phyloP scores from a whole-genome alignment of 2,113 vertebrate species.

The Nycticorax nycticorax region DNA sequence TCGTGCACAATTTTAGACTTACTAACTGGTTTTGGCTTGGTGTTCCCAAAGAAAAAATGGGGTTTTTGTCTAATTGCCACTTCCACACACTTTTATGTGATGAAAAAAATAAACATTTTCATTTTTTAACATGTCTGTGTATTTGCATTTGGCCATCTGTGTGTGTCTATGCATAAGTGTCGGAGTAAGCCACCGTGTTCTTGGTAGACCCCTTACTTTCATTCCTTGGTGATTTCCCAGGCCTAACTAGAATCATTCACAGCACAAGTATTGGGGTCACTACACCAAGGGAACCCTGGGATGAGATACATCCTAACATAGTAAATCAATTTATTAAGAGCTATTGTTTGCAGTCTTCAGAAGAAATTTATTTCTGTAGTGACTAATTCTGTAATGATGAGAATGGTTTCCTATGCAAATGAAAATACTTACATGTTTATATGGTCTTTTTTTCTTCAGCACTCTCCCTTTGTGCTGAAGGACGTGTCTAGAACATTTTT shows the following conservation, averaged over 20 bases:
- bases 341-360: neutral
- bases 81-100: neutral
- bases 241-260: neutral
- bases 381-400: neutral
- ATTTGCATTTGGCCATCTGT: neutral
- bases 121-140: neutral
- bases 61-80: neutral
- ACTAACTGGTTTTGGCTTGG: neutral
- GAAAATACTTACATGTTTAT: neutral
- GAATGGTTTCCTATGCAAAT: neutral
- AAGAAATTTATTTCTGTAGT: neutral
- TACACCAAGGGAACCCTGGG: accelerated
- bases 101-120: accelerated
- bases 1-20: neutral
- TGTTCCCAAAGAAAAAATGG: neutral
- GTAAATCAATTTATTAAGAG: neutral
- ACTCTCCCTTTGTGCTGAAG: neutral
- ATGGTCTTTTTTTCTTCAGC: neutral
- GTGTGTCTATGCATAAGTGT: neutral
- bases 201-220: neutral
- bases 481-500: neutral
- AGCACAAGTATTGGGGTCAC: neutral
- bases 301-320: neutral
- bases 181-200: neutral
- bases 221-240: neutral